phyloP scores from a whole-genome alignment of 2,888 invertebrate species.

The Notodromas monacha region DNA sequence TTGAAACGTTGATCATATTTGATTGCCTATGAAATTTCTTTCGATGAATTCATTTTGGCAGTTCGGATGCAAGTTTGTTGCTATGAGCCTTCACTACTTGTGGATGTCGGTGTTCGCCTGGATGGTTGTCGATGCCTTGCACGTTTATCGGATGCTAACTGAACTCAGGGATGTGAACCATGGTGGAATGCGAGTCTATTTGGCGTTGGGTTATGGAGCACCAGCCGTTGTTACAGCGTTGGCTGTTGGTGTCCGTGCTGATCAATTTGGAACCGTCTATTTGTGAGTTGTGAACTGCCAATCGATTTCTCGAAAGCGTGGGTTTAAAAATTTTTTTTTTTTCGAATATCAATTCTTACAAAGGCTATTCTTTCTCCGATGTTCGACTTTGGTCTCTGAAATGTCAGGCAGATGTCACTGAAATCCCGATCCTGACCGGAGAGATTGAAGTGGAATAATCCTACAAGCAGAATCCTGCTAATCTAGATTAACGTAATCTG shows the following conservation, averaged over 20 bases:
- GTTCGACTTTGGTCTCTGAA: too few relatives aligned
- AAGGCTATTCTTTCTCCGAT: too few relatives aligned
- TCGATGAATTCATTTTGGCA: slow-evolving; percentile 16
- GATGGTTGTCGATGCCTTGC: slow-evolving; percentile 67
- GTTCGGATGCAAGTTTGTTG: slow-evolving; percentile 55
- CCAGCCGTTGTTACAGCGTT: slow-evolving; percentile 68
- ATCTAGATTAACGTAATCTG: too few relatives aligned
- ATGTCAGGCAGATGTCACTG: too few relatives aligned
- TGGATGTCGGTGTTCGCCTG: slow-evolving; percentile 68
- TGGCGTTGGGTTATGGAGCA: slow-evolving; percentile 60
- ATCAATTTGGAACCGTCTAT: slow-evolving; percentile 70
- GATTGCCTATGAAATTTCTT: slow-evolving; percentile 7
- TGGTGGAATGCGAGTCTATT: slow-evolving; percentile 65
- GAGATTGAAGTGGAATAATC: too few relatives aligned
- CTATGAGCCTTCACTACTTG: slow-evolving; percentile 67
- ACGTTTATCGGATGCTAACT: slow-evolving; percentile 66
- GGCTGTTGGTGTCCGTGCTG: slow-evolving; percentile 63
- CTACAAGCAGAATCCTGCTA: too few relatives aligned
- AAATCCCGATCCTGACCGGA: too few relatives aligned
- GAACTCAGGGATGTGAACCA: slow-evolving; percentile 87
- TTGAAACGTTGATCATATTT: too few relatives aligned
- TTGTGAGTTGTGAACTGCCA: slow-evolving; percentile 35
- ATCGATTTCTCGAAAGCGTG: neutral
- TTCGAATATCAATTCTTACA: neutral
- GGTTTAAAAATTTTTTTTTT: too few relatives aligned